Percentiles rank a stretch among this genome's conserved stretches.
Evolutionary conservation across 2,888 invertebrate species (phyloP).

Genomic region (Xestia c-nigrum): DNA sequence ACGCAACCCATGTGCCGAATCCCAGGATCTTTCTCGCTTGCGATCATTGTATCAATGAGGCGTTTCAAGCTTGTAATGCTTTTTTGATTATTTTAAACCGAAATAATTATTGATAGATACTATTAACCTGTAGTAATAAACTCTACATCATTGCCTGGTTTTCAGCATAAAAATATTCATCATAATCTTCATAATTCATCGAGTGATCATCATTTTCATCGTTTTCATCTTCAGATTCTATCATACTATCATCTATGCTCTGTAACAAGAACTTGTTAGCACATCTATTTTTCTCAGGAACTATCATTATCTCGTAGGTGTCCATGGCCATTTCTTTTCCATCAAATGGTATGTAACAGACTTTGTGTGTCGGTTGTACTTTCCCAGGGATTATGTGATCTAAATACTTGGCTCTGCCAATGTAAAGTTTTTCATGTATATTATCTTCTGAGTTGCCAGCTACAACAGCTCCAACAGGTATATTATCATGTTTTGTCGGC

Average conservation of each 20-base stretch:
- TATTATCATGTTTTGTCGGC: constrained; percentile 87
- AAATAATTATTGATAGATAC: neutral
- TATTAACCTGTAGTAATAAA: neutral
- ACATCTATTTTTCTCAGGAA: constrained; percentile 64
- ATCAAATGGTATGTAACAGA: constrained; percentile 92
- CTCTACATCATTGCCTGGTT: neutral
- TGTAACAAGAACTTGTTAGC: constrained; percentile 57
- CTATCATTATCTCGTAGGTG: constrained; percentile 76
- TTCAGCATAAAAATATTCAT: constrained; percentile 35
- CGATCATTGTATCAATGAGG: neutral
- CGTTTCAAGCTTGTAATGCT: neutral
- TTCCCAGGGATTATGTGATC: constrained; percentile 95
- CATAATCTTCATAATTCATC: constrained; percentile 49
- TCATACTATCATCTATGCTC: constrained; percentile 35
- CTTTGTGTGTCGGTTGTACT: constrained; percentile 92
- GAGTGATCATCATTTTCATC: constrained; percentile 49
- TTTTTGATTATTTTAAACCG: neutral
- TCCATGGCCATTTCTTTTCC: constrained; percentile 71
- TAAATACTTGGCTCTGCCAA: constrained; percentile 93
- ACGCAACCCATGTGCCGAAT: neutral
- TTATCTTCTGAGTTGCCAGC: constrained; percentile 90
- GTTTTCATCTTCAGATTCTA: constrained; percentile 53
- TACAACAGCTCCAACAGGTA: constrained; percentile 93
- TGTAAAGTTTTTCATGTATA: constrained; percentile 88
- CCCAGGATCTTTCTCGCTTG: neutral